Evolutionary conservation across 2,113 vertebrate genomes (phyloP).

Genomic region (Macaca mulatta): DNA sequence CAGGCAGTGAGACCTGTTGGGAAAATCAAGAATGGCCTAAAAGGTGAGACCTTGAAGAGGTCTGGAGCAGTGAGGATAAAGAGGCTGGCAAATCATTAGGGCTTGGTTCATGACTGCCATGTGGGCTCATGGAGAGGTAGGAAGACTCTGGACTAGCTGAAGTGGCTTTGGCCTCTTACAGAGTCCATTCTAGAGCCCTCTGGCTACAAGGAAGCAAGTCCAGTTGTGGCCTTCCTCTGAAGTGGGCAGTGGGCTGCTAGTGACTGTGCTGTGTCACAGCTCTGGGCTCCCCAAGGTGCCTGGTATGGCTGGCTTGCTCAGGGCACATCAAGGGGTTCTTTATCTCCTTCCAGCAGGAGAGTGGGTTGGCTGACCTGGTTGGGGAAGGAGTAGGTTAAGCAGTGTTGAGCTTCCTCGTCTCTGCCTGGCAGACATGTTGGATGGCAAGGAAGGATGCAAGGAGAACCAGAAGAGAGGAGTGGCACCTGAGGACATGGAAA

Average conservation of each 20-base stretch:
- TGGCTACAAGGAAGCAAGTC: neutral
- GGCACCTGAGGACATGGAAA: neutral
- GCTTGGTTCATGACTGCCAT: neutral
- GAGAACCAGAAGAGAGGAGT: neutral
- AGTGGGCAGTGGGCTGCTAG: neutral
- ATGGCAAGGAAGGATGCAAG: conserved; percentile 10
- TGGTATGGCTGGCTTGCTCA: conserved; percentile 4
- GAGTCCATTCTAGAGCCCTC: neutral
- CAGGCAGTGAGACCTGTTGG: neutral
- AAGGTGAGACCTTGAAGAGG: neutral
- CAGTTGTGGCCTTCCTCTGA: neutral
- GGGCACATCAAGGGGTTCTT: conserved; percentile 51
- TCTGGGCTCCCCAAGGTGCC: conserved; percentile 43
- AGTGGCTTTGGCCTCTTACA: neutral
- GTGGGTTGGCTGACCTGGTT: conserved; percentile 43
- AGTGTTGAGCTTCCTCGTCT: conserved; percentile 43
- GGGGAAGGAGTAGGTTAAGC: neutral
- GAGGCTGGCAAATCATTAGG: neutral
- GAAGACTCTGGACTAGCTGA: neutral
- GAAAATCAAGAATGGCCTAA: neutral
- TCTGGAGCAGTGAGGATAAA: neutral
- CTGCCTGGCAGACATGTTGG: conserved; percentile 41
- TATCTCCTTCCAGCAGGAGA: conserved; percentile 54
- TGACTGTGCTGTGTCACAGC: neutral
- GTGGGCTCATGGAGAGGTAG: neutral